Conservation (phyloP, 2,888 invertebrate species). For the Plemyria rubiginata region DNA sequence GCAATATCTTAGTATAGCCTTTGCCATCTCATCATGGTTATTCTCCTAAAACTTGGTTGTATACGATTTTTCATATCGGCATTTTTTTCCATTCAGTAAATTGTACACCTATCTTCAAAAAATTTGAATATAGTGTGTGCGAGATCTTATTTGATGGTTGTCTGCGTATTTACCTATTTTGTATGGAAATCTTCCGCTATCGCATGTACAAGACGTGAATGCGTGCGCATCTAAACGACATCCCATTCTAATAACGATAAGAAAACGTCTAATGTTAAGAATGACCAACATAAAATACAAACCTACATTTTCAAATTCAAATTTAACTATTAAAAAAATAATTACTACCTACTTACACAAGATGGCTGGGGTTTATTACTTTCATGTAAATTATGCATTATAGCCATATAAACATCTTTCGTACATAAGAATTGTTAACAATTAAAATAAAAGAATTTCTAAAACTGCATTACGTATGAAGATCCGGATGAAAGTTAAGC, state of each 20-base stretch:
- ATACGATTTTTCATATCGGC: no score
- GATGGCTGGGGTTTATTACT: conserved; percentile 3
- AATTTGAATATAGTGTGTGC: no score
- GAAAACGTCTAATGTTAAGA: neutral
- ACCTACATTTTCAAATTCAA: conserved; percentile 7
- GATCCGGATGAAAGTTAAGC: conserved; percentile 21
- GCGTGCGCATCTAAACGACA: neutral
- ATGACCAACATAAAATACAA: neutral
- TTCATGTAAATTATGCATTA: conserved; percentile 25
- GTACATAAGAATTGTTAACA: conserved; percentile 10
- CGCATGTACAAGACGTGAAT: no score
- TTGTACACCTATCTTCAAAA: no score
- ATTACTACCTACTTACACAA: conserved; percentile 2
- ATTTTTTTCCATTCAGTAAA: no score
- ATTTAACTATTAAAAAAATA: conserved; percentile 4
- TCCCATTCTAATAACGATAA: neutral
- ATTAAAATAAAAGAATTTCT: conserved; percentile 13
- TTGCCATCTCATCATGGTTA: no score
- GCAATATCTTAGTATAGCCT: no score
- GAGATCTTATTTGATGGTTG: no score
- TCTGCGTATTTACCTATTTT: no score
- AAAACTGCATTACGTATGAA: conserved; percentile 12
- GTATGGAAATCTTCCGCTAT: no score
- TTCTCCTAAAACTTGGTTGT: no score
- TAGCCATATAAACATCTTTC: conserved; percentile 8